Base-by-base conservation (phyloP, 2,113 vertebrate genomes). In the Platichthys stellatus region DNA sequence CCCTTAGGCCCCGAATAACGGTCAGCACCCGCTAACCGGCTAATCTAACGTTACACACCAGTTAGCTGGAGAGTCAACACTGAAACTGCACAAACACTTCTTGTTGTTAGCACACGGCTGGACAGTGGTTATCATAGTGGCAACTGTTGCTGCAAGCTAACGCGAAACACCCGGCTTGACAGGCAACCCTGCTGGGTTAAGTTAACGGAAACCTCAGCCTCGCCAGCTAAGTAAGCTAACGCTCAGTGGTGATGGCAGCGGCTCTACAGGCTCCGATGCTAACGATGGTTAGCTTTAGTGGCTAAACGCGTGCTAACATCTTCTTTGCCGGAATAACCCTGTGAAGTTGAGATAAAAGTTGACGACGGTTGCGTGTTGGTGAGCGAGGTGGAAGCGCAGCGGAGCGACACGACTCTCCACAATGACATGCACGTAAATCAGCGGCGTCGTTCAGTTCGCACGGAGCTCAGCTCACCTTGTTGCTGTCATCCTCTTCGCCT, bases 401-500 rank as follows among this genome's bases (percentile, higher is more conserved):
- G 12, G 26, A 21, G 21, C 62, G 10, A 18, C 62, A 31, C 8
- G 26, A 57, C 12, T 49, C 15, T 43, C 15, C 21, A 11, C 40
- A 23, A 23, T n/a, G 15, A 59, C 26, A 2, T 69, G 62, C 59
- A 31, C 26, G 18, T 21, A 40, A 43, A 58, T 45, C 57, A 4
- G 15, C 56, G 26, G 28, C 47, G 60, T 24, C 54, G 54, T 3
- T 35, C 59, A 75, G 60, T 74, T 71, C 7, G 54, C 47, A 17
- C 76, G 57, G 67, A 53, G 78, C 72, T 88, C 79, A 82, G 81
- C 89, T 87, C 75, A 92, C 91, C 92, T 81, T 90, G 76, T 83
- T 72, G 91, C 90, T 87, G 80, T 93, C 92, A 87, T 93, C 92
- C 84, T 94, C 90, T 76, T 91, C 91, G 82, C 83, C 89, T 84